Conservation (phyloP, 2,113 vertebrate species). For the Haliaeetus leucogaster region DNA sequence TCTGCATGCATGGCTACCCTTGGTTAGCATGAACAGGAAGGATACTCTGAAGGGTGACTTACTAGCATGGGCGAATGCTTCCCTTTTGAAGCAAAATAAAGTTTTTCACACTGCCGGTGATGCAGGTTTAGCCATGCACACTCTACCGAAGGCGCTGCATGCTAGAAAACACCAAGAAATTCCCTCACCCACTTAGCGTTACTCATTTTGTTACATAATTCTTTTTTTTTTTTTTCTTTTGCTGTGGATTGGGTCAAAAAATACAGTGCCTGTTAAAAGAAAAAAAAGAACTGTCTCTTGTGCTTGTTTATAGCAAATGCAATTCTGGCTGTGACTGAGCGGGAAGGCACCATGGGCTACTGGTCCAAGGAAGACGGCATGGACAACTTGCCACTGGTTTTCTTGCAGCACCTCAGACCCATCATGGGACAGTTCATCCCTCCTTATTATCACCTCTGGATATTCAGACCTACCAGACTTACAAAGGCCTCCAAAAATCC, state of each 20-base stretch:
- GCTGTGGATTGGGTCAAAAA: neutral
- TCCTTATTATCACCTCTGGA: neutral
- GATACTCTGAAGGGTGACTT: conserved; percentile 44
- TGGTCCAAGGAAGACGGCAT: neutral
- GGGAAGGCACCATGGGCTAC: neutral
- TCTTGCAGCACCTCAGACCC: neutral
- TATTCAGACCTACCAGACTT: neutral
- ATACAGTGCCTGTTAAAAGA: neutral
- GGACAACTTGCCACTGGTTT: neutral
- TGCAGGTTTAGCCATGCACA: neutral
- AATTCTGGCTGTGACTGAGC: neutral
- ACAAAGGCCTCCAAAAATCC: neutral
- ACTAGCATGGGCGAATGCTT: neutral
- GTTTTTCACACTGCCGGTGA: neutral
- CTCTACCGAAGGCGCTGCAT: neutral
- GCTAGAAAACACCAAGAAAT: conserved; percentile 63
- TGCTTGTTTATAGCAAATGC: neutral
- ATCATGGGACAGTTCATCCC: neutral
- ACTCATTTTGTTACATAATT: conserved; percentile 32
- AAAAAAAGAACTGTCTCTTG: neutral
- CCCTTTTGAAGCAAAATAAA: conserved; percentile 10
- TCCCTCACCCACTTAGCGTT: conserved; percentile 36
- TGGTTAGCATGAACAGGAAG: conserved; percentile 67
- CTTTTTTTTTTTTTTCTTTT: neutral
- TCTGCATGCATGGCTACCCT: conserved; percentile 73